Evolutionary conservation across 2,113 vertebrate species (phyloP).

Genomic region (Cephalopterus ornatus): DNA sequence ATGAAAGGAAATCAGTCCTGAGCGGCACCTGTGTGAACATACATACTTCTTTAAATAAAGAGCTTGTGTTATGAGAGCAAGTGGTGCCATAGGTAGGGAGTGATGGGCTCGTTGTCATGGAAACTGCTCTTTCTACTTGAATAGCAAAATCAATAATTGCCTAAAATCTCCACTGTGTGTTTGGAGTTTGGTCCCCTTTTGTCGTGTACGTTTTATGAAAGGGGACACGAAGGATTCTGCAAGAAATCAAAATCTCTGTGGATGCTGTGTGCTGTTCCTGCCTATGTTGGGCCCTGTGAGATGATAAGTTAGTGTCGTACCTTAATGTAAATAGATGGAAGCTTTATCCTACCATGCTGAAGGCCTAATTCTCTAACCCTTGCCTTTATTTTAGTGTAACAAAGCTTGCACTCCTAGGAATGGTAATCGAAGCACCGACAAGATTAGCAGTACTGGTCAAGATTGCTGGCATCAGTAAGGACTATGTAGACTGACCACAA

Average conservation of each 20-base stretch:
- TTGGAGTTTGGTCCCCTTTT: constrained; percentile 21
- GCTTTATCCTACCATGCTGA: background rate
- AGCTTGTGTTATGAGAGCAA: background rate
- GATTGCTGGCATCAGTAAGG: accelerated
- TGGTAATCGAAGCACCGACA: background rate
- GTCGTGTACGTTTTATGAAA: background rate
- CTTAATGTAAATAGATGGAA: background rate
- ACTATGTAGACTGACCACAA: background rate
- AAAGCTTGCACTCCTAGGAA: background rate
- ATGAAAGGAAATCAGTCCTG: background rate
- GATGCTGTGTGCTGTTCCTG: background rate
- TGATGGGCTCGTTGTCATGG: constrained; percentile 53
- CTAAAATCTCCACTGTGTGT: background rate
- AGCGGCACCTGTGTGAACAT: background rate
- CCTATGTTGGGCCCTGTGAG: accelerated
- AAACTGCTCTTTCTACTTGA: constrained; percentile 52
- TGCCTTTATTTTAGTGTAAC: background rate
- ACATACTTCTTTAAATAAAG: background rate
- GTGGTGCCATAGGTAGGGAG: background rate
- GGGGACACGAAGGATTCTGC: background rate
- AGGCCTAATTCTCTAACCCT: background rate
- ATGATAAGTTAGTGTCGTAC: background rate
- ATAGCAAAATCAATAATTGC: constrained; percentile 62
- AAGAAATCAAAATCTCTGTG: background rate
- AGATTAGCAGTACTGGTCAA: background rate